Evolutionary conservation across 2,113 vertebrate genomes (phyloP).

Genomic region (Thunnus thynnus): DNA sequence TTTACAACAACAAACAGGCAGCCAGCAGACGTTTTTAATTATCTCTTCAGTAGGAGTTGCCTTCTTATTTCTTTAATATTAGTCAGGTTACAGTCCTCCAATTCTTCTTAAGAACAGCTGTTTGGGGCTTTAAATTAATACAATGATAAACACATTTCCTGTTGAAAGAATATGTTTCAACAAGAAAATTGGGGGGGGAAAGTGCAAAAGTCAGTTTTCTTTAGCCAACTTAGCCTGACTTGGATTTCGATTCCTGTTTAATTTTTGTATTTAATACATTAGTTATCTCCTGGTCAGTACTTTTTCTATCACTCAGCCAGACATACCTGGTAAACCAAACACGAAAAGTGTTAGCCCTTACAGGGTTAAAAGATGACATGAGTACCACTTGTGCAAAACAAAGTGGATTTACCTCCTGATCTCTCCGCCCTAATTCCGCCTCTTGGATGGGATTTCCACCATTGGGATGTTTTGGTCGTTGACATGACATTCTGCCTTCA

Average conservation of each 20-base stretch:
- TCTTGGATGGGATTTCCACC: constrained; percentile 67
- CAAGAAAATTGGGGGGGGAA: no score
- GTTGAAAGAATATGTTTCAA: background rate
- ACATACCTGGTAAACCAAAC: background rate
- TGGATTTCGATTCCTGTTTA: no score
- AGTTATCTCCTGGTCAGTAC: background rate
- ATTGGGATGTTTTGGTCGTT: constrained; percentile 46
- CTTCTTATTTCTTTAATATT: background rate
- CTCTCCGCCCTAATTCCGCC: constrained; percentile 60
- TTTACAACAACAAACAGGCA: background rate
- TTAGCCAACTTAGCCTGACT: no score
- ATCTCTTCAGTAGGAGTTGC: background rate
- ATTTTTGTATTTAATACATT: no score
- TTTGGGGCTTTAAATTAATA: background rate
- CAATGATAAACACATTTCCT: background rate
- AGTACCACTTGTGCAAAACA: constrained; percentile 36
- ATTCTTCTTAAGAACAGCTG: background rate
- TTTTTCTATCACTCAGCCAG: background rate
- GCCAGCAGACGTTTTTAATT: background rate
- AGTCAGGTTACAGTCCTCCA: background rate
- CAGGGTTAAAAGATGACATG: constrained; percentile 29
- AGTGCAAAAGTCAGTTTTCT: background rate
- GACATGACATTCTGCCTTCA: constrained; percentile 44
- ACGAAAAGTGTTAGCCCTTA: background rate
- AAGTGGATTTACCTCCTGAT: constrained; percentile 64